Conservation (phyloP, 2,888 invertebrate genomes). For the Eupelmus urozonus region DNA sequence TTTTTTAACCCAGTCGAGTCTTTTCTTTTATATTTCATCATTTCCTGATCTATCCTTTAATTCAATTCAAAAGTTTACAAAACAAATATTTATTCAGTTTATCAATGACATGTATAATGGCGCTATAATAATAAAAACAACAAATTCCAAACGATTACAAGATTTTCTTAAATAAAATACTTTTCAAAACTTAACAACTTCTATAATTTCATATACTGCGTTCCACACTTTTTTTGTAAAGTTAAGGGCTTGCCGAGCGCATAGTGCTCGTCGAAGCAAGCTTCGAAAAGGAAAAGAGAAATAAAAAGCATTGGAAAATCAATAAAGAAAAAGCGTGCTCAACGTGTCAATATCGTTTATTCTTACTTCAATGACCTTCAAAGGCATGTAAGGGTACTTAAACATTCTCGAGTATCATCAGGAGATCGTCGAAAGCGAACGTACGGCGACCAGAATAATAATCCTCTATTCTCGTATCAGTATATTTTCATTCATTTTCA, state of each 20-base stretch:
- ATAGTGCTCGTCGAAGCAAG: neutral
- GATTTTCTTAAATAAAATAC: constrained; percentile 16
- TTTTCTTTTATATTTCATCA: constrained; percentile 35
- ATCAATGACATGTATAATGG: neutral
- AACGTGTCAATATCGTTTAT: constrained; percentile 69
- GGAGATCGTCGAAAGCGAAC: constrained; percentile 62
- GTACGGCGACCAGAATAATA: constrained; percentile 43
- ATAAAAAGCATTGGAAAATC: neutral
- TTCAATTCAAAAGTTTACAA: neutral
- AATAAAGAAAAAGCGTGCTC: constrained; percentile 30
- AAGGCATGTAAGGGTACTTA: constrained; percentile 64
- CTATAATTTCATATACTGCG: neutral
- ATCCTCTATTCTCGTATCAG: constrained; percentile 1
- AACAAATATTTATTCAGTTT: neutral
- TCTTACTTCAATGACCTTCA: constrained; percentile 65
- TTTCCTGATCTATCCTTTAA: neutral
- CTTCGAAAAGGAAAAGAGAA: neutral
- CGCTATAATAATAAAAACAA: neutral
- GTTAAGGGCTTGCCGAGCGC: too few species aligned
- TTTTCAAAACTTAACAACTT: neutral
- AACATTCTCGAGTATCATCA: constrained; percentile 64
- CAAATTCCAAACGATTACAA: constrained; percentile 3
- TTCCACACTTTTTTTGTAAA: neutral
- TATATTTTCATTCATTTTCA: neutral
- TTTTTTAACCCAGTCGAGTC: constrained; percentile 62